Percentiles rank a stretch among this genome's conserved stretches.
These are phyloP conservation scores for Sebastolobus altivelis DNA, from an alignment of 2,797 vertebrate genomes.

Conservation along the genomic window DNA sequence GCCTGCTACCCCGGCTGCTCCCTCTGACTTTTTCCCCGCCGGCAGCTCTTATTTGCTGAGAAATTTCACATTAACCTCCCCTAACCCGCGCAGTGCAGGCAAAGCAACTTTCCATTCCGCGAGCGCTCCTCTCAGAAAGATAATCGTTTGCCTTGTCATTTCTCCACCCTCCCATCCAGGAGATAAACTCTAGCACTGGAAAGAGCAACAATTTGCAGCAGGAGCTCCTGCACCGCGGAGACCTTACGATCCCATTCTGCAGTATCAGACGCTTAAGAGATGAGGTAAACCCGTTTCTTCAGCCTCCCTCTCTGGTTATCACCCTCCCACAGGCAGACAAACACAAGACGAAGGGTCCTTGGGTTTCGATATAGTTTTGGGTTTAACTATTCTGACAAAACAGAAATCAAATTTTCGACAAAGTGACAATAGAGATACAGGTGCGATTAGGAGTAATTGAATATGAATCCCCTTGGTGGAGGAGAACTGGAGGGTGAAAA, in stretches of 20 bases:
- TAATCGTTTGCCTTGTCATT: slow-evolving; percentile 80
- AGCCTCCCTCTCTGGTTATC: slow-evolving; percentile 65
- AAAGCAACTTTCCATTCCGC: slow-evolving; percentile 72
- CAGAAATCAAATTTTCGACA: slow-evolving; percentile 59
- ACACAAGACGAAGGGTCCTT: slow-evolving; percentile 25
- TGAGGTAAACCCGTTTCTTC: slow-evolving; percentile 69
- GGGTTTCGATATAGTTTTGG: slow-evolving; percentile 47
- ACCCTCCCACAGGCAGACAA: slow-evolving; percentile 55
- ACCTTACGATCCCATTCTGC: slow-evolving; percentile 77
- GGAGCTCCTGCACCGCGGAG: slow-evolving; percentile 61
- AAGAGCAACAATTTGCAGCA: slow-evolving; percentile 75
- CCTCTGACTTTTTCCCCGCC: slow-evolving; percentile 45
- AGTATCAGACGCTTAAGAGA: slow-evolving; percentile 72
- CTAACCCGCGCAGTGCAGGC: slow-evolving; percentile 61
- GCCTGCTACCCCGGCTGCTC: slow-evolving; percentile 40
- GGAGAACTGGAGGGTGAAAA: slow-evolving; percentile 12
- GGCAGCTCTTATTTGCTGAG: slow-evolving; percentile 70
- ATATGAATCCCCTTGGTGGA: slow-evolving; percentile 47
- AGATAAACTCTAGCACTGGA: slow-evolving; percentile 74
- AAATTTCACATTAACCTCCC: slow-evolving; percentile 82
- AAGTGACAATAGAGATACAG: slow-evolving; percentile 49
- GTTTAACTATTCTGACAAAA: slow-evolving; percentile 58
- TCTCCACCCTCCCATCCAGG: slow-evolving; percentile 30
- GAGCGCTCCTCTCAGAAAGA: slow-evolving; percentile 66
- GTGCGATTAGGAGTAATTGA: slow-evolving; percentile 61